Conservation (phyloP, 37 sponge, comb jelly and placozoan genomes). For the Aphrocallistes beatrix region DNA sequence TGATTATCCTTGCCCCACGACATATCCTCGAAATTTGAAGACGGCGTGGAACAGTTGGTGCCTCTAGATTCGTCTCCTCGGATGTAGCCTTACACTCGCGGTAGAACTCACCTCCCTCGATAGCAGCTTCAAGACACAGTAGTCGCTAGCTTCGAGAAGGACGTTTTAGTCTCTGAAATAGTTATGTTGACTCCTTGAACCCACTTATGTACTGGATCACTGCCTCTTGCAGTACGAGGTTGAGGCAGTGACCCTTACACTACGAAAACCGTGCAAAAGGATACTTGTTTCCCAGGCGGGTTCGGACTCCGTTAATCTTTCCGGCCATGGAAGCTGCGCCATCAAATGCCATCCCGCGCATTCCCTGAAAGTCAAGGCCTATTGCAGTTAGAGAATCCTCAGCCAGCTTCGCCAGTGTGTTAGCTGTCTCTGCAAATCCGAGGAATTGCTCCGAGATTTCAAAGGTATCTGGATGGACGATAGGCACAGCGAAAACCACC, state of each 20-base stretch:
- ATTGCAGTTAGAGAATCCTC: neutral
- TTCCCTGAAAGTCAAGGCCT: neutral
- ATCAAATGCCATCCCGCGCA: neutral
- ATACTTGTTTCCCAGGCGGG: neutral
- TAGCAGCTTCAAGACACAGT: neutral
- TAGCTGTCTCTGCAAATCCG: neutral
- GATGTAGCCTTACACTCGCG: neutral
- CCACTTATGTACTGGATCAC: neutral
- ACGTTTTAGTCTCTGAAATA: neutral
- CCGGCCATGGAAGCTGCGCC: neutral
- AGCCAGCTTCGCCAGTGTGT: neutral
- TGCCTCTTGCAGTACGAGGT: neutral
- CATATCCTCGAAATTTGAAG: neutral
- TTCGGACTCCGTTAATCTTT: neutral
- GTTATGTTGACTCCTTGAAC: neutral
- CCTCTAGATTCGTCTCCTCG: neutral
- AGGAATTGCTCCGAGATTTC: neutral
- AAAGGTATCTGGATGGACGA: neutral
- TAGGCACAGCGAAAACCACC: neutral
- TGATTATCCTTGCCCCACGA: neutral
- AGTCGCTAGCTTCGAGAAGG: neutral
- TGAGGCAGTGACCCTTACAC: neutral
- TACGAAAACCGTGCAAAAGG: neutral
- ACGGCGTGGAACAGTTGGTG: neutral
- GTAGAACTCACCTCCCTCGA: neutral